Evolutionary conservation across 37 sponge, comb jelly and placozoan genomes (phyloP).

Genomic region (Cliona cf. orientalis): DNA sequence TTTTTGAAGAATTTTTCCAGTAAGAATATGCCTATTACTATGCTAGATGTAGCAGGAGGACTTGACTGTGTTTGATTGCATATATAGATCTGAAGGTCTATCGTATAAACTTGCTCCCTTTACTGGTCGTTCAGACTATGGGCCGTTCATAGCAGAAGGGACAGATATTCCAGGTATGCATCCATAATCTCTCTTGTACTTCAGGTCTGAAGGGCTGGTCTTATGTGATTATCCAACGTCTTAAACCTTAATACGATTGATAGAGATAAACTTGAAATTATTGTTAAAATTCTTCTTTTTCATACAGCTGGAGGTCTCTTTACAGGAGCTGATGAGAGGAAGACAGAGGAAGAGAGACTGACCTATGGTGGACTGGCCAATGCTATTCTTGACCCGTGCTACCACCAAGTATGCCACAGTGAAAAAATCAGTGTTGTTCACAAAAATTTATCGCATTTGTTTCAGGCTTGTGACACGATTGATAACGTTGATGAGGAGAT

Average conservation of each 20-base stretch:
- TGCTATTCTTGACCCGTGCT: conserved; percentile 82
- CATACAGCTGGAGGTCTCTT: conserved; percentile 74
- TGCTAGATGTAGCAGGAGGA: neutral
- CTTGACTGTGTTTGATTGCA: neutral
- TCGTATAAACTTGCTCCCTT: conserved; percentile 56
- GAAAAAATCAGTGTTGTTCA: neutral
- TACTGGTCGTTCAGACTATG: conserved; percentile 88
- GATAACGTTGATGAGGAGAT: conserved; percentile 65
- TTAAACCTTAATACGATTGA: too few species aligned
- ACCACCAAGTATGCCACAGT: conserved; percentile 61
- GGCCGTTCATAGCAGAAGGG: conserved; percentile 74
- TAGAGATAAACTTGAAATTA: neutral
- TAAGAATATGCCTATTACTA: conserved; percentile 10
- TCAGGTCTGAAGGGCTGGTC: too few species aligned
- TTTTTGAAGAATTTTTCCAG: conserved; percentile 77
- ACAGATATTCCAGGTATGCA: conserved; percentile 71
- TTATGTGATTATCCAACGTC: too few species aligned
- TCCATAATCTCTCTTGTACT: too few species aligned
- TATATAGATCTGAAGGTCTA: conserved; percentile 18
- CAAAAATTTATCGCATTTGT: neutral
- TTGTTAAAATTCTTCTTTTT: neutral
- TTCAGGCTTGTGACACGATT: conserved; percentile 69
- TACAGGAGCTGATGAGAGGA: conserved; percentile 82
- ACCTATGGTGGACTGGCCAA: conserved; percentile 73
- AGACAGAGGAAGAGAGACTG: conserved; percentile 56